These are phyloP conservation scores for Agapornis roseicollis DNA, from an alignment of 2,113 vertebrate species.

Conservation along the genomic window DNA sequence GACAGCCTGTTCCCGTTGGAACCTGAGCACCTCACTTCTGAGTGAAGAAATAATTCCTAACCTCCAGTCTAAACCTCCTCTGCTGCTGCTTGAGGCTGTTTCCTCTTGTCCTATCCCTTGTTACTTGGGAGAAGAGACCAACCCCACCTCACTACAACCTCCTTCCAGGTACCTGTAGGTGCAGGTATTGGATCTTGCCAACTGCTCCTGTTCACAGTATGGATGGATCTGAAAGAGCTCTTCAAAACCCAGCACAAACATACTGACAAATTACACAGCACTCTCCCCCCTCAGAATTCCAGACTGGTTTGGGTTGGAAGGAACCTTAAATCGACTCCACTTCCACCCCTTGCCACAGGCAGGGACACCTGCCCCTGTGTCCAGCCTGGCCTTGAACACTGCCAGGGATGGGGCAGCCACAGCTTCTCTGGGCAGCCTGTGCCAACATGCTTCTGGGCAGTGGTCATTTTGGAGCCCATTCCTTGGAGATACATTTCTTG, in stretches of 20 bases:
- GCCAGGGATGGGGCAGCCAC: not conserved
- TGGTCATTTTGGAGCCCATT: not conserved
- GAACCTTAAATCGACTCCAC: not conserved
- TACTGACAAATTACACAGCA: too few species aligned
- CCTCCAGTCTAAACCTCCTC: not conserved
- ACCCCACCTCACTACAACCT: not conserved
- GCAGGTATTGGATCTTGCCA: too few species aligned
- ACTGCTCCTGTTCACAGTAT: too few species aligned
- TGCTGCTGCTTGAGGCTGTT: not conserved
- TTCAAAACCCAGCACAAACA: too few species aligned
- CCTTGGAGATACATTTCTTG: not conserved
- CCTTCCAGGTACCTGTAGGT: not conserved
- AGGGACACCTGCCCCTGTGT: not conserved
- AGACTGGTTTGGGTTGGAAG: not conserved
- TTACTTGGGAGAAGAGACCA: not conserved
- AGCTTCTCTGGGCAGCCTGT: not conserved
- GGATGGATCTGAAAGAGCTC: too few species aligned
- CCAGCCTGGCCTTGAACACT: not conserved
- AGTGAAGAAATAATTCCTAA: not conserved
- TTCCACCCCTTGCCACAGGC: not conserved
- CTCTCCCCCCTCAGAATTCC: too few species aligned
- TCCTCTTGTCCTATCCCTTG: not conserved
- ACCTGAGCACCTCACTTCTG: not conserved
- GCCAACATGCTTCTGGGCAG: not conserved
- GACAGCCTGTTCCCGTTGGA: not conserved